phyloP scores from a whole-genome alignment of 2,113 vertebrate genomes.

The Zapus hudsonius region DNA sequence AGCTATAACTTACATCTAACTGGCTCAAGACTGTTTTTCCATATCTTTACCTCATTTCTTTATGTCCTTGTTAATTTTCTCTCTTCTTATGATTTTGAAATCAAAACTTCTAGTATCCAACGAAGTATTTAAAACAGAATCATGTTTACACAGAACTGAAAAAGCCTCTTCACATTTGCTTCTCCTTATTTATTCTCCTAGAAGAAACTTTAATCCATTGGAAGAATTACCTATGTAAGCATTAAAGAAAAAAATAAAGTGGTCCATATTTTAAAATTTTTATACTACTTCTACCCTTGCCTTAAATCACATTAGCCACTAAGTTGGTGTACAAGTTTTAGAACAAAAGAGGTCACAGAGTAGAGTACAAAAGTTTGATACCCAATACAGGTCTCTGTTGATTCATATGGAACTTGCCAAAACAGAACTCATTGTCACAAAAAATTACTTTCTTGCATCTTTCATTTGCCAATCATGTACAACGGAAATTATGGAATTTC shows the following conservation, averaged over 20 bases:
- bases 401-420: neutral
- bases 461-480: slow-evolving; percentile 20
- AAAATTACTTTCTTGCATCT: too few relatives aligned
- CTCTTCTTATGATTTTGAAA: slow-evolving; percentile 38
- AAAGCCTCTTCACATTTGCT: neutral
- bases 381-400: neutral
- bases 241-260: slow-evolving; percentile 35
- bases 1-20: slow-evolving; percentile 24
- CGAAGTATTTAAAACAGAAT: slow-evolving; percentile 33
- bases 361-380: neutral
- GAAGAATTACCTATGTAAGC: neutral
- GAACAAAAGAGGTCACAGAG: neutral
- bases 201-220: neutral
- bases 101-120: too few relatives aligned
- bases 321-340: neutral
- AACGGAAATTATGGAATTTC: slow-evolving; percentile 34
- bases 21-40: neutral
- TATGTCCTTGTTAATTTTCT: slow-evolving; percentile 32
- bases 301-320: neutral
- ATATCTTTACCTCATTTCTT: slow-evolving; percentile 21
- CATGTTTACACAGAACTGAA: neutral
- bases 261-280: slow-evolving; percentile 29
- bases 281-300: neutral
- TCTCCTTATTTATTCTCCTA: neutral
- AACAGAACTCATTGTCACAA: slow-evolving; percentile 24